phyloP scores from a whole-genome alignment of 2,113 vertebrate species.

The Thalassarche chlororhynchos region DNA sequence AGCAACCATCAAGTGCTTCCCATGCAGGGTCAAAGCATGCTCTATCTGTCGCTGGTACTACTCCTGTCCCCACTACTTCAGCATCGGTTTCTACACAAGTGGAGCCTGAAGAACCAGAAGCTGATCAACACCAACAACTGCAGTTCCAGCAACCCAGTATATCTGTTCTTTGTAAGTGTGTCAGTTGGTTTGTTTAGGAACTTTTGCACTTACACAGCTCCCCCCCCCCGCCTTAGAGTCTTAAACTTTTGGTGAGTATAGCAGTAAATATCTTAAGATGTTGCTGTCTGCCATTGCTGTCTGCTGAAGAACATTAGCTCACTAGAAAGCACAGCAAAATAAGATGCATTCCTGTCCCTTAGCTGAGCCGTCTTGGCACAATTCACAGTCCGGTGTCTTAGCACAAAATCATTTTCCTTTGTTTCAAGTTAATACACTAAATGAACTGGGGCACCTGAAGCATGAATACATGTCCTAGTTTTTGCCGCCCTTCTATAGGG shows the following conservation, averaged over 20 bases:
- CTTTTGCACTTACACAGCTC: neutral
- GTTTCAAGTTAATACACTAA: neutral
- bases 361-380: neutral
- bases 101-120: slow-evolving; percentile 89
- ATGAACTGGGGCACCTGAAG: neutral
- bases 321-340: neutral
- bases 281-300: neutral
- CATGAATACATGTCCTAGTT: neutral
- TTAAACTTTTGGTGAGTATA: neutral
- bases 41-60: slow-evolving; percentile 36
- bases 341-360: neutral
- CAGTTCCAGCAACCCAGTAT: slow-evolving; percentile 85
- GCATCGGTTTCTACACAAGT: slow-evolving; percentile 81
- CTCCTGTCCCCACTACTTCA: slow-evolving; percentile 64
- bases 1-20: slow-evolving; percentile 67
- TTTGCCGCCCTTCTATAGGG: neutral
- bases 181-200: neutral
- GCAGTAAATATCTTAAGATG: neutral
- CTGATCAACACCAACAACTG: slow-evolving; percentile 88
- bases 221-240: neutral
- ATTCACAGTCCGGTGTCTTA: neutral
- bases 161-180: slow-evolving; percentile 86
- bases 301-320: neutral
- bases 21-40: slow-evolving; percentile 72
- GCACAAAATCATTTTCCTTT: neutral